Evolutionary conservation across 2,888 invertebrate genomes (phyloP).

Genomic region (Gastrophysa polygoni): DNA sequence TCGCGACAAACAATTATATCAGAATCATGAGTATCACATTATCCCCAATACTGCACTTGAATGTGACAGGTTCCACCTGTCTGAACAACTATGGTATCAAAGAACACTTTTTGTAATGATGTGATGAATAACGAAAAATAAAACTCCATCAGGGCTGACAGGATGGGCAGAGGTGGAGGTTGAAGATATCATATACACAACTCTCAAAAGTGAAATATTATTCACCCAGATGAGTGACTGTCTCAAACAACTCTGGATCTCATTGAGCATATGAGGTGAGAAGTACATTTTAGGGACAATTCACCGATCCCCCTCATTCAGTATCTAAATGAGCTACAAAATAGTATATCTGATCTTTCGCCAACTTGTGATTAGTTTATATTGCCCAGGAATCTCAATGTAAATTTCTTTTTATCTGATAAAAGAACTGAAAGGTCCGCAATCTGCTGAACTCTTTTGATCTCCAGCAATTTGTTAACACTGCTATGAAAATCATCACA

Average conservation of each 20-base stretch:
- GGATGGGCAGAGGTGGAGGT: too few species aligned
- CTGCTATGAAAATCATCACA: neutral
- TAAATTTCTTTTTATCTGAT: neutral
- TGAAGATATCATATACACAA: neutral
- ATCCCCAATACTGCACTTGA: too few species aligned
- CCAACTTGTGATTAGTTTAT: neutral
- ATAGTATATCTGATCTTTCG: neutral
- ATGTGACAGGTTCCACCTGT: neutral
- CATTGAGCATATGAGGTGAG: neutral
- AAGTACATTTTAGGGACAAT: neutral
- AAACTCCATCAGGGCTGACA: too few species aligned
- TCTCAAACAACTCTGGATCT: conserved; percentile 4
- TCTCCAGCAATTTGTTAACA: neutral
- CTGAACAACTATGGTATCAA: neutral
- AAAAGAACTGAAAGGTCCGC: neutral
- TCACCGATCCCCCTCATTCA: neutral
- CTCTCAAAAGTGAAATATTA: neutral
- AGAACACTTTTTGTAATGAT: neutral
- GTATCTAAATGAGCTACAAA: neutral
- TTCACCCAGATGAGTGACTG: neutral
- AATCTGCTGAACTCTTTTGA: neutral
- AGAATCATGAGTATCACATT: too few species aligned
- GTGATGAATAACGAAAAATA: neutral
- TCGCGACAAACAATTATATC: too few species aligned
- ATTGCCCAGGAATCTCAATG: neutral